Evolutionary conservation across 2,797 vertebrate genomes (phyloP).

Genomic region (Hypotaenidia philippensis): DNA sequence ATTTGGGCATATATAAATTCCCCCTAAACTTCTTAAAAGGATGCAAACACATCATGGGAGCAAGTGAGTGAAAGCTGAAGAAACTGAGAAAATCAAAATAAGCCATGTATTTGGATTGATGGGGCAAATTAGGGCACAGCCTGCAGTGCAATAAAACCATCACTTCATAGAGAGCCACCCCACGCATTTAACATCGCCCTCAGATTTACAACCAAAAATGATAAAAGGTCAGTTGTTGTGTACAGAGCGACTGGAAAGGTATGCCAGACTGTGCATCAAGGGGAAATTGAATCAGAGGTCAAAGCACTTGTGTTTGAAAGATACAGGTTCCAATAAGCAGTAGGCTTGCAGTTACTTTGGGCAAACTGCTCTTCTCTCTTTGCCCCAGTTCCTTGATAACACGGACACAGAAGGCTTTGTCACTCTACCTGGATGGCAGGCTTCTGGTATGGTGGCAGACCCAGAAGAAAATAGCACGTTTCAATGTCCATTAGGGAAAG

Average conservation of each 20-base stretch:
- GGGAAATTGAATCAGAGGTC: neutral
- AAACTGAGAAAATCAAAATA: constrained; percentile 48
- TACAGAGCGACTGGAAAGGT: neutral
- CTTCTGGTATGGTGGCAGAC: neutral
- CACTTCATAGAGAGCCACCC: constrained; percentile 40
- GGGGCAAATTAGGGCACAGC: constrained; percentile 43
- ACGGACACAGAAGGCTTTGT: neutral
- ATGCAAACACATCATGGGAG: neutral
- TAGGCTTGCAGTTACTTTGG: neutral
- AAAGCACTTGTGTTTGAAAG: neutral
- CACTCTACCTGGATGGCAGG: neutral
- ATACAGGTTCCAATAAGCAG: accelerated
- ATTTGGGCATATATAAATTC: neutral
- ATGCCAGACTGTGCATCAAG: neutral
- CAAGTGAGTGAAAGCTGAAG: constrained; percentile 44
- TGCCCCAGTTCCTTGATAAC: neutral
- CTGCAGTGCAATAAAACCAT: constrained; percentile 44
- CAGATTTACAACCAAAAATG: constrained; percentile 28
- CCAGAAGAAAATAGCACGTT: neutral
- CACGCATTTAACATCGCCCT: neutral
- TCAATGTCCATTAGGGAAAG: neutral
- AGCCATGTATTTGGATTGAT: constrained; percentile 54
- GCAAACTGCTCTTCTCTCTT: neutral
- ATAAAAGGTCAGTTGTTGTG: constrained; percentile 32
- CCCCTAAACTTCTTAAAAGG: neutral